Base-by-base conservation (phyloP, 2,797 vertebrate species). In the Buceros bicornis region DNA sequence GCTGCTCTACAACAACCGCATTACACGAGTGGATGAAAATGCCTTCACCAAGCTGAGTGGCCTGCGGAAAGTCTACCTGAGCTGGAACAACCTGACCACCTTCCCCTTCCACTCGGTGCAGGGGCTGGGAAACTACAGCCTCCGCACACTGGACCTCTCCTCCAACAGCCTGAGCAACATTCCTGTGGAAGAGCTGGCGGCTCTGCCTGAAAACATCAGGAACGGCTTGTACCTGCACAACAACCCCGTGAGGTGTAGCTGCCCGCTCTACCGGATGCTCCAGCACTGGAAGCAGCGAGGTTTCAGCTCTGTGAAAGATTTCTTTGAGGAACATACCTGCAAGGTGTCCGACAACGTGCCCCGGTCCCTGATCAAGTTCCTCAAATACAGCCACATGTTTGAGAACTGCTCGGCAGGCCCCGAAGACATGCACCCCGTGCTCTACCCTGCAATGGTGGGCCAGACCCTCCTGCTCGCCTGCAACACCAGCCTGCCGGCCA, bases 141-240 rank as follows among this genome's bases (percentile, higher is more conserved):
- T 99, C 26, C 98, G 95, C 31, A 98, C 98, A 1, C 97, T 99
- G 91, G 99, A 99, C 97, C 98, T 99, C 80, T 99, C 99, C 90
- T 98, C 98, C 76, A 99, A 99, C 97, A 98, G 96, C 31, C 98
- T 99, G 95, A 91, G 95, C 70, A 98, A 90, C 70, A 89, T 99
- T 56, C 98, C 99, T 0, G 91, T 99, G 47, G 96, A 98, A 12
- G 98, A 98, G 26, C 97, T 99, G 28, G 90, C 93, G 0, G 88
- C 96, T 5, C 91, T 99, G 82, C 99, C 99, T 0, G 92, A 70
- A 17, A 96, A 96, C 3, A 71, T 99, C n/a, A 98, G 99, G 97
- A 97, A 98, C 0, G 99, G 99, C 31, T 98, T 99, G 29, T 99
- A 99, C 95, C 96, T 99, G 77, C 99, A 99, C 98, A 99, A 99